Percentiles rank a stretch among this genome's conserved stretches.
Evolutionary conservation across 1,140 invertebrate genomes (phyloP).

Genomic region (Drosophila athabasca): DNA sequence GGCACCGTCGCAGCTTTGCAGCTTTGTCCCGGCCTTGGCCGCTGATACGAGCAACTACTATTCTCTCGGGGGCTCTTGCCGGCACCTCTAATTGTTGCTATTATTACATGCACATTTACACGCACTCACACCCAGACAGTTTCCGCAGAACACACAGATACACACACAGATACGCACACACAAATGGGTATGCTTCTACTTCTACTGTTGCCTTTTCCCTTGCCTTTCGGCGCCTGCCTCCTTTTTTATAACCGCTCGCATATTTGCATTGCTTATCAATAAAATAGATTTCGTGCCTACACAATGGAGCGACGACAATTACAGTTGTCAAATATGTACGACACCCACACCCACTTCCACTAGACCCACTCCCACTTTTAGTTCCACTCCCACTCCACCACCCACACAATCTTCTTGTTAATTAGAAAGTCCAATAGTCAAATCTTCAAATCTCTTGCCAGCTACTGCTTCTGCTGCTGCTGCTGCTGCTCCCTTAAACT

Average conservation of each 20-base stretch:
- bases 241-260: conserved; percentile 20
- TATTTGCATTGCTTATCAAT: conserved; percentile 70
- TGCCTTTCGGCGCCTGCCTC: conserved; percentile 1
- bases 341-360: conserved; percentile 5
- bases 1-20: conserved; percentile 39
- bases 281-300: conserved; percentile 50
- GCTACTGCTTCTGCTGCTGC: background rate
- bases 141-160: background rate
- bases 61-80: conserved; percentile 17
- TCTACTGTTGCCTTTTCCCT: background rate
- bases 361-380: conserved; percentile 12
- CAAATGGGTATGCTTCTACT: background rate
- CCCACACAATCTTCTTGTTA: conserved; percentile 48
- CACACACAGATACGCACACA: background rate
- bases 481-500: conserved; percentile 24
- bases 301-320: conserved; percentile 64
- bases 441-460: conserved; percentile 51
- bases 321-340: conserved; percentile 72
- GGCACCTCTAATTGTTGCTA: conserved; percentile 12
- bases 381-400: conserved; percentile 16
- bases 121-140: background rate
- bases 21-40: conserved; percentile 60
- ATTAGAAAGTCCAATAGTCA: conserved; percentile 57
- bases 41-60: conserved; percentile 30
- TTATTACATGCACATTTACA: conserved; percentile 15